Conservation (phyloP, 2,888 invertebrate genomes). For the Agapetus fuscipes region DNA sequence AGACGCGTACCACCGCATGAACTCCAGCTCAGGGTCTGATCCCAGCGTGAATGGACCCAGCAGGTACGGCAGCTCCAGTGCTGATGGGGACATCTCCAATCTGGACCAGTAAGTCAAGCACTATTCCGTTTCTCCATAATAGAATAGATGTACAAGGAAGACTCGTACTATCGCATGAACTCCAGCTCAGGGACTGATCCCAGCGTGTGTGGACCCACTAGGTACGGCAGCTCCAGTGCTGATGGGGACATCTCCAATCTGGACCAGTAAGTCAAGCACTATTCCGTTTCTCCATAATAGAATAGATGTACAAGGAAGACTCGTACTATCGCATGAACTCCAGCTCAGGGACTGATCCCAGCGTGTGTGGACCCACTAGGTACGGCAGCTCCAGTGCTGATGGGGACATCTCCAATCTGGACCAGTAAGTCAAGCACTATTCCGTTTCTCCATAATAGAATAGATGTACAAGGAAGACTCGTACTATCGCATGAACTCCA, state of each 20-base stretch:
- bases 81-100: slow-evolving; percentile 2
- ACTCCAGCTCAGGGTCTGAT: neutral
- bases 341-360: neutral
- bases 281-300: too few species aligned
- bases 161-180: neutral
- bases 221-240: neutral
- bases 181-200: neutral
- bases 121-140: too few species aligned
- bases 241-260: slow-evolving; percentile 2
- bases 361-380: neutral
- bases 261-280: slow-evolving; percentile 1
- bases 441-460: too few species aligned
- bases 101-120: slow-evolving; percentile 1
- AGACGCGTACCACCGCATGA: neutral
- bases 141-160: neutral
- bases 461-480: neutral
- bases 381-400: slow-evolving; percentile 1
- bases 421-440: slow-evolving; percentile 1
- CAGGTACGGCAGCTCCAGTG: neutral
- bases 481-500: neutral
- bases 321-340: neutral
- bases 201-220: neutral
- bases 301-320: neutral
- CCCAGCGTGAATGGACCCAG: neutral
- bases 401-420: slow-evolving; percentile 1